Base-by-base conservation (phyloP, 2,113 vertebrate species). In the Prinia subflava region DNA sequence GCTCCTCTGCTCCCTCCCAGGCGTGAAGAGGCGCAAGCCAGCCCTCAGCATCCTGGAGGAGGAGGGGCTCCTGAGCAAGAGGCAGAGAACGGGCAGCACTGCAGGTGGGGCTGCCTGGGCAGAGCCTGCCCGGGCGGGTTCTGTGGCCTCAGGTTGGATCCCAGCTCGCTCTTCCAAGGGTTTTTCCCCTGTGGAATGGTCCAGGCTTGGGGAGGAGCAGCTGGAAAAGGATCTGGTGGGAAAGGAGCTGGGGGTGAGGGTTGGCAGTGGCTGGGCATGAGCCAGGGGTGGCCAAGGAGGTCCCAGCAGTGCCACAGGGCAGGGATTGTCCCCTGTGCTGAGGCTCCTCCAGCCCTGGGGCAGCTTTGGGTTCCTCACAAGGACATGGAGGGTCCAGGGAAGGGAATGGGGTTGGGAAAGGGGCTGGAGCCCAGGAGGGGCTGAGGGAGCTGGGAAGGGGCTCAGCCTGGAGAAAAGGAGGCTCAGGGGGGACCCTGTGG, bases 61-160 rank as follows among this genome's bases (percentile, higher is more conserved):
- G 3, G 98, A 98, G 4, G 98, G 96, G 21, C 60, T 59, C 3
- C 16, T 15, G 59, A 93, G 50, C 81, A 99, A 99, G 85, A 98
- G 94, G 91, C 46, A 95, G 31, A 98, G 96, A 50, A 96, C 85
- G 2, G 17, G 63, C 30, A 90, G 93, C 8, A 24, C 93, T 65
- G 56, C 98, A 95, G 98, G 99, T 99, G 76, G 64, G 71, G 7
- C 15, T n/a, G 42, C 52, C 35, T 20, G 15, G 53, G 8, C 1
- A 39, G 9, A 39, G 39, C 39, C 39, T 39, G 39, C 39, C 39
- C 39, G 11, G 39, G 15, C 16, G 24, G 13, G 0, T 1, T 53
- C 39, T 27, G 15, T 30, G 64, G 28, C 6, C 35, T 12, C 4
- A 4, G 10, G 7, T 9, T 49, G 37, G 23, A 55, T 5, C 25